Evolutionary conservation across 2,797 vertebrate species (phyloP).

Genomic region (Huso huso): DNA sequence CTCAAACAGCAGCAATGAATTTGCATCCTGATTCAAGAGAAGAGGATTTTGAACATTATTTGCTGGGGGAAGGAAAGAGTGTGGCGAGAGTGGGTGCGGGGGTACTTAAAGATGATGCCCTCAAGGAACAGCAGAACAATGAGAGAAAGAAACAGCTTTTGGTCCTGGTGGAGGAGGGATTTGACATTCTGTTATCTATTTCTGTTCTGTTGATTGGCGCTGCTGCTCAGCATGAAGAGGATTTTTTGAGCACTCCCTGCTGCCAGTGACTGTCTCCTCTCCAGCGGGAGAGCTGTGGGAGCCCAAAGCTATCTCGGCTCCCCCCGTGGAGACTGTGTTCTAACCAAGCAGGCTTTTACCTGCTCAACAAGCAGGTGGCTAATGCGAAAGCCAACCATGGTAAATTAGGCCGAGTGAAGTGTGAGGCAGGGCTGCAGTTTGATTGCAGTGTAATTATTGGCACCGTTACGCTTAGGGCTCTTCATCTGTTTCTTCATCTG

Average conservation of each 20-base stretch:
- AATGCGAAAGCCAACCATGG: no score
- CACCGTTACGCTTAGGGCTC: no score
- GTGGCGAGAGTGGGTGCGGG: background rate
- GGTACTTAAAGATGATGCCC: background rate
- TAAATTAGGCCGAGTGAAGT: no score
- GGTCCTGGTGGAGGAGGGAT: background rate
- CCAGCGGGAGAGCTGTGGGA: background rate
- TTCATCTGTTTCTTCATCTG: no score
- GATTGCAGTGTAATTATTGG: no score
- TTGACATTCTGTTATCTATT: constrained; percentile 7
- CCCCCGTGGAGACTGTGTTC: background rate
- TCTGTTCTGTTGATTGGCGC: background rate
- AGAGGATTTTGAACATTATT: background rate
- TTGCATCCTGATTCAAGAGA: background rate
- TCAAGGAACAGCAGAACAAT: background rate
- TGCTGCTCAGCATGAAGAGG: constrained; percentile 4
- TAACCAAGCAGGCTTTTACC: background rate
- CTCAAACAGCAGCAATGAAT: background rate
- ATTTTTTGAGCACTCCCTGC: background rate
- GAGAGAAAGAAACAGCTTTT: background rate
- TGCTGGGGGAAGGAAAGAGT: background rate
- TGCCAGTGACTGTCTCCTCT: background rate
- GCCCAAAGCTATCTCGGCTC: background rate
- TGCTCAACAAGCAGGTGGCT: no score
- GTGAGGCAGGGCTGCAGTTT: no score